Percentiles rank a stretch among this genome's conserved stretches.
phyloP scores from a whole-genome alignment of 2,113 vertebrate species.

The Tylochromis polylepis region DNA sequence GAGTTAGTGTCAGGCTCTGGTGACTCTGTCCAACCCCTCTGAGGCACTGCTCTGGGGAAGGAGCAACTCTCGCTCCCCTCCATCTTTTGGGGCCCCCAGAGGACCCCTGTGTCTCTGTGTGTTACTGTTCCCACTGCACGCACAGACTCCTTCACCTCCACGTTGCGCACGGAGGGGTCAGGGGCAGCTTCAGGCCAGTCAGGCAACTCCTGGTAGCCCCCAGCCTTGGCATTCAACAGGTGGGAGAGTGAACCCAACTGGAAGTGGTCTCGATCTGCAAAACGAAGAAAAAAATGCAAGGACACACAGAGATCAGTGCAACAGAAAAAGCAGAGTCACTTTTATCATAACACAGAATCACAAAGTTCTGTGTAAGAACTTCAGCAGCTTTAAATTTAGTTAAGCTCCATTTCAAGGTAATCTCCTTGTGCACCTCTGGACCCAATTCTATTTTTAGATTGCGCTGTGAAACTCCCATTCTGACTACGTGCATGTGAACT shows the following conservation, averaged over 20 bases:
- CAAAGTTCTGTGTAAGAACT: background rate
- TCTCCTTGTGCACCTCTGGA: background rate
- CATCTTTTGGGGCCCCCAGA: constrained; percentile 30
- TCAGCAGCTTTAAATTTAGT: background rate
- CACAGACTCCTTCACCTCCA: constrained; percentile 92
- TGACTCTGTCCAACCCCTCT: constrained; percentile 37
- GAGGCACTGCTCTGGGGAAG: constrained; percentile 47
- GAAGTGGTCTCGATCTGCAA: constrained; percentile 94
- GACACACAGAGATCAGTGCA: background rate
- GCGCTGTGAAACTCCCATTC: too few relatives aligned
- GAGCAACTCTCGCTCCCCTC: constrained; percentile 51
- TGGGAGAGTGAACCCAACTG: constrained; percentile 96
- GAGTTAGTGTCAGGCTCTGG: constrained; percentile 26
- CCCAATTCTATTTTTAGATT: background rate
- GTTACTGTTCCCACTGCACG: constrained; percentile 81
- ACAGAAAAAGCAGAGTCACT: background rate
- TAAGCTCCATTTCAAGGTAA: background rate
- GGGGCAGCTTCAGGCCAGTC: constrained; percentile 94
- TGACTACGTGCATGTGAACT: background rate
- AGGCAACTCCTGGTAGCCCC: constrained; percentile 95
- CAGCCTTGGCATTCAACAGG: constrained; percentile 92
- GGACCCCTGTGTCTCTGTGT: constrained; percentile 66
- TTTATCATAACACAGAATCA: background rate
- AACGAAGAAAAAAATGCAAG: background rate
- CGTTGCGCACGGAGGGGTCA: constrained; percentile 96